These are phyloP conservation scores for Plodia interpunctella DNA, from an alignment of 1,140 invertebrate genomes.

Conservation along the genomic window DNA sequence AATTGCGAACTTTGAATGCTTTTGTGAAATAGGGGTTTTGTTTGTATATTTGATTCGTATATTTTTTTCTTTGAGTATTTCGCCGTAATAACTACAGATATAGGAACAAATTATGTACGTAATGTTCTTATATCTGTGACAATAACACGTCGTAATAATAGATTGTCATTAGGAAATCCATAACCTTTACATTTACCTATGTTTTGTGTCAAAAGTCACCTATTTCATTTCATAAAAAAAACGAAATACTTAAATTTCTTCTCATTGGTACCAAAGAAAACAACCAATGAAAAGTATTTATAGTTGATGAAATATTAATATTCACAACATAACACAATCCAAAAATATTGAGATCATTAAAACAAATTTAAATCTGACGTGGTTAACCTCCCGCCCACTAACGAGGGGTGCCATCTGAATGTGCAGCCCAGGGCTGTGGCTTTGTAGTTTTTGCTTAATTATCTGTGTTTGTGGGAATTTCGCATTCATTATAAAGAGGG, in stretches of 20 bases:
- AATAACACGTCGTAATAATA: too few relatives aligned
- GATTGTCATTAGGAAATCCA: too few relatives aligned
- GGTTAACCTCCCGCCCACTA: conserved; percentile 37
- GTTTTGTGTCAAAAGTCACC: too few relatives aligned
- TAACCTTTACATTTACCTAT: too few relatives aligned
- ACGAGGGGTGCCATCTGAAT: conserved; percentile 57
- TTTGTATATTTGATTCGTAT: not conserved
- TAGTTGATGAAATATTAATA: conserved; percentile 5
- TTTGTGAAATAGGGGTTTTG: not conserved
- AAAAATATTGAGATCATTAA: conserved; percentile 1
- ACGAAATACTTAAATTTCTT: too few relatives aligned
- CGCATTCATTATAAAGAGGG: conserved; percentile 49
- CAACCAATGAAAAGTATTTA: too few relatives aligned
- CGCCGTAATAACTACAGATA: too few relatives aligned
- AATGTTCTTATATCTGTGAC: too few relatives aligned
- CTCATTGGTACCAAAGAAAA: too few relatives aligned
- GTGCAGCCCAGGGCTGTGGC: conserved; percentile 40
- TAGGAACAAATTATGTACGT: too few relatives aligned
- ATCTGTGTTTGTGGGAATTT: conserved; percentile 46
- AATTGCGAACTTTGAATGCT: conserved; percentile 22
- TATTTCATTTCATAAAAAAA: too few relatives aligned
- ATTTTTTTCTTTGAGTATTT: not conserved
- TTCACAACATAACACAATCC: not conserved
- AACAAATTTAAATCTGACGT: conserved; percentile 16
- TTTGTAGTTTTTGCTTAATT: conserved; percentile 68